Conservation (phyloP, 2,888 invertebrate species). For the Caenorhabditis sp. region DNA sequence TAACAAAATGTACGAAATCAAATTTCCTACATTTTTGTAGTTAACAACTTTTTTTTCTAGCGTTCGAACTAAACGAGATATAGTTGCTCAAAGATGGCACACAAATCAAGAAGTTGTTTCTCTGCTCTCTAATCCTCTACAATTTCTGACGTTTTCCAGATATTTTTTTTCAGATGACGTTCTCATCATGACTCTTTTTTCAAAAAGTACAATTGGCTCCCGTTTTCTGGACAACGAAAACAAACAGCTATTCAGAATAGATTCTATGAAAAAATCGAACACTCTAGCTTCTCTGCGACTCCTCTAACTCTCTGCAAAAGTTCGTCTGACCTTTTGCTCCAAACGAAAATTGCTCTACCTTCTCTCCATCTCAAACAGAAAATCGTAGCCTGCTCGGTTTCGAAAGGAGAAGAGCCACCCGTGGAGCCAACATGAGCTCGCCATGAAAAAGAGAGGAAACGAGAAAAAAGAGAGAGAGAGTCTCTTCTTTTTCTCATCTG, state of each 20-base stretch:
- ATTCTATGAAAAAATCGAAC: not conserved
- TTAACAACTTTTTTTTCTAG: too few relatives aligned
- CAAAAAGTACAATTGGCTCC: not conserved
- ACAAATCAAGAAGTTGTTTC: too few relatives aligned
- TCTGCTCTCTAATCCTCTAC: too few relatives aligned
- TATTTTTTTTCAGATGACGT: too few relatives aligned
- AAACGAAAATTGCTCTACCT: not conserved
- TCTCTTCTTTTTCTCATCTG: not conserved
- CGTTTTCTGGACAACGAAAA: not conserved
- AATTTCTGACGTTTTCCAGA: too few relatives aligned
- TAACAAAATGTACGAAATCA: too few relatives aligned
- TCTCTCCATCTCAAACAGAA: not conserved
- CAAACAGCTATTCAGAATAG: not conserved
- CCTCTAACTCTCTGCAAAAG: conserved; percentile 10
- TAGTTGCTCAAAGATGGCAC: too few relatives aligned
- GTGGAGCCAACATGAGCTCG: too few relatives aligned
- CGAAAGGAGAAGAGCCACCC: too few relatives aligned
- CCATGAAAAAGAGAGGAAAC: not conserved
- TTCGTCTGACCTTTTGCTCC: not conserved
- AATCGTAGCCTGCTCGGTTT: not conserved
- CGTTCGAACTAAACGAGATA: too few relatives aligned
- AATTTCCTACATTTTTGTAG: too few relatives aligned
- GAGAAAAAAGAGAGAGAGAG: not conserved
- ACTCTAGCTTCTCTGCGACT: not conserved
- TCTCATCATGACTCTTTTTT: not conserved